Conservation (phyloP, 1,140 invertebrate species). For the Campoletis sonorensis region DNA sequence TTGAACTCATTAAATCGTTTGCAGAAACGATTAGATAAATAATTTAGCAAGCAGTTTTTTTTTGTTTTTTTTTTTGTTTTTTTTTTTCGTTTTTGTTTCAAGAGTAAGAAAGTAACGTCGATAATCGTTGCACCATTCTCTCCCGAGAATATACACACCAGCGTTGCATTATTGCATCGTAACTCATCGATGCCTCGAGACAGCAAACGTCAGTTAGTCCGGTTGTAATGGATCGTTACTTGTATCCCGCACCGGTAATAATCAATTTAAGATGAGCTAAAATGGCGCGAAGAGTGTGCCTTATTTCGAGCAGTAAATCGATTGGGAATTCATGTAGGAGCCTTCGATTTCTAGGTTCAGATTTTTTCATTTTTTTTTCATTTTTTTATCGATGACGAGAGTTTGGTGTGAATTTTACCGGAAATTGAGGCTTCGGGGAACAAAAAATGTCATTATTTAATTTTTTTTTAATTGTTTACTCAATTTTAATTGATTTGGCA, state of each 20-base stretch:
- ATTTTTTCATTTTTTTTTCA: not conserved
- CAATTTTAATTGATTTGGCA: no score
- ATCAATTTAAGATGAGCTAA: constrained; percentile 36
- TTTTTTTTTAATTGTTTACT: no score
- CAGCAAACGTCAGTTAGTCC: constrained; percentile 43
- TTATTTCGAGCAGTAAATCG: constrained; percentile 21
- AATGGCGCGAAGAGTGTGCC: constrained; percentile 25
- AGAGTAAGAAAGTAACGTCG: constrained; percentile 8
- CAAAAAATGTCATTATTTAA: no score
- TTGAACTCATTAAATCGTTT: constrained; percentile 28
- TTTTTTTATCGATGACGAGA: not conserved
- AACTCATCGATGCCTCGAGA: constrained; percentile 43
- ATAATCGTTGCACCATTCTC: constrained; percentile 4
- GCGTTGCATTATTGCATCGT: constrained; percentile 37
- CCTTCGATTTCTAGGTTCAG: not conserved
- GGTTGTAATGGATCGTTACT: constrained; percentile 42
- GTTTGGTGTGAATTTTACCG: no score
- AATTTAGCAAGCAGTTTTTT: constrained; percentile 26
- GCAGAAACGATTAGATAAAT: constrained; percentile 37
- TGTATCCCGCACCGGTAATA: constrained; percentile 39
- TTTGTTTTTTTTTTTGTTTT: no score
- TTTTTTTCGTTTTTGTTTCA: no score
- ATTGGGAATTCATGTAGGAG: constrained; percentile 4
- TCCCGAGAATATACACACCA: not conserved
- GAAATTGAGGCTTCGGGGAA: no score